These are phyloP conservation scores for Lasioglossum baleicum DNA, from an alignment of 1,140 invertebrate species.

Conservation along the genomic window DNA sequence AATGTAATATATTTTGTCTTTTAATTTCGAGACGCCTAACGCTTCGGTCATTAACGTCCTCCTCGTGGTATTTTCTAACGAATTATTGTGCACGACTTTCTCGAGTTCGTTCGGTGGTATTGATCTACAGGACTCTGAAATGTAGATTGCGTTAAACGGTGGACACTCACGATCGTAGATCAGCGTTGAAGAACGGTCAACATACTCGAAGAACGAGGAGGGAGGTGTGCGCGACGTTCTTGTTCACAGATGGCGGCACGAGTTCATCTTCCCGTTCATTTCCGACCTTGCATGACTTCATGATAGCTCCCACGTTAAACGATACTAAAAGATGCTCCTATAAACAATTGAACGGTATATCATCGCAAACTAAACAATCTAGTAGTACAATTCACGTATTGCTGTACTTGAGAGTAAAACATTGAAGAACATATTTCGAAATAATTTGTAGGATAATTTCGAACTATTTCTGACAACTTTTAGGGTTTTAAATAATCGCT, in stretches of 20 bases:
- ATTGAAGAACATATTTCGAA: not conserved
- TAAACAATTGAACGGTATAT: not conserved
- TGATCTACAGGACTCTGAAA: too few relatives aligned
- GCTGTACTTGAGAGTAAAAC: too few relatives aligned
- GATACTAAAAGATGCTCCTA: too few relatives aligned
- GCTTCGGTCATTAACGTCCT: too few relatives aligned
- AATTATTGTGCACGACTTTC: too few relatives aligned
- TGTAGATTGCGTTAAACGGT: not conserved
- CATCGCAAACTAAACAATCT: not conserved
- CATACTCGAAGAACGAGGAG: slow-evolving; percentile 12
- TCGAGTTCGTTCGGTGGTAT: too few relatives aligned
- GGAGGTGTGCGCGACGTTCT: slow-evolving; percentile 39
- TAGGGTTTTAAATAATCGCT: too few relatives aligned
- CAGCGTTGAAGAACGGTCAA: slow-evolving; percentile 27
- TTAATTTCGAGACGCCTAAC: not conserved
- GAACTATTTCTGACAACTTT: too few relatives aligned
- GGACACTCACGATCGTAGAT: slow-evolving; percentile 1
- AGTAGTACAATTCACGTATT: not conserved
- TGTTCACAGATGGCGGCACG: slow-evolving; percentile 68
- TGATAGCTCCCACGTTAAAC: too few relatives aligned
- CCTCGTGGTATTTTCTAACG: too few relatives aligned
- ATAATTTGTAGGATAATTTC: not conserved
- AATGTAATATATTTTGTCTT: not conserved
- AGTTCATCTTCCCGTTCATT: slow-evolving; percentile 29
- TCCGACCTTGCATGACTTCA: not conserved